Base-by-base conservation (phyloP, 2,888 invertebrate genomes). In the Sinodicranocentrus sp. region DNA sequence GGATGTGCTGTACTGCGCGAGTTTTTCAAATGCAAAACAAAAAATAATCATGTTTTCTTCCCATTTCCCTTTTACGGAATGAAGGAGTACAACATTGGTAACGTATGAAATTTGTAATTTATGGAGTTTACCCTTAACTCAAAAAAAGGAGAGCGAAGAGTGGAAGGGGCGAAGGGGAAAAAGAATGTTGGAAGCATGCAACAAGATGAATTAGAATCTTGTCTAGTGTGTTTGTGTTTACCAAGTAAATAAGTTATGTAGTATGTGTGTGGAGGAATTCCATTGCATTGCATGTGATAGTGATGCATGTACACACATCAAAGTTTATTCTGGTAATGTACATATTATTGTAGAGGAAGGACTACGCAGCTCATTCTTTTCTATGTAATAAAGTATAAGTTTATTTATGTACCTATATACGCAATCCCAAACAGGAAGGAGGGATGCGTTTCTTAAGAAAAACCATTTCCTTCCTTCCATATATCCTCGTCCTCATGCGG, bases 161-260 rank as follows among this genome's bases (percentile, higher is more conserved):
- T 21, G 48, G 57, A 57, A 21, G 44, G 26, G 43, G n/a, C 15
- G 67, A 44, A 43, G 6, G 8, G 65, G 28, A 17, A 33, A 63
- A 63, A 57, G 57, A 76, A 63, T 72, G 57, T 39, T 25, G 17
- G 44, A 54, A 59, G 54, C 63, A 78, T 63, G 61, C 61, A 39
- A 71, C 19, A 78, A 70, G 78, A 78, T 70, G 63, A 78, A 78
- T 78, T 78, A 61, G 61, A 71, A 52, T 63, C 63, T 63, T 70
- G 70, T 78, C 77, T 17, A 2, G 59, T 8, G 1, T 67, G 67
- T 67, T 67, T 67, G 44, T 67, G 52, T 70, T 52, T 70, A 52
- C 70, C 3, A 48, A 70, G 52, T 48, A 70, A 26, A 70, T 65
- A 43, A 57, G 57, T 57, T 23, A 57, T 57, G 26, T 10, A 26